A percentile compares a stretch with the other conserved stretches of the same genome.
These are phyloP conservation scores for Athalia circularis DNA, from an alignment of 2,888 invertebrate genomes.

Conservation along the genomic window DNA sequence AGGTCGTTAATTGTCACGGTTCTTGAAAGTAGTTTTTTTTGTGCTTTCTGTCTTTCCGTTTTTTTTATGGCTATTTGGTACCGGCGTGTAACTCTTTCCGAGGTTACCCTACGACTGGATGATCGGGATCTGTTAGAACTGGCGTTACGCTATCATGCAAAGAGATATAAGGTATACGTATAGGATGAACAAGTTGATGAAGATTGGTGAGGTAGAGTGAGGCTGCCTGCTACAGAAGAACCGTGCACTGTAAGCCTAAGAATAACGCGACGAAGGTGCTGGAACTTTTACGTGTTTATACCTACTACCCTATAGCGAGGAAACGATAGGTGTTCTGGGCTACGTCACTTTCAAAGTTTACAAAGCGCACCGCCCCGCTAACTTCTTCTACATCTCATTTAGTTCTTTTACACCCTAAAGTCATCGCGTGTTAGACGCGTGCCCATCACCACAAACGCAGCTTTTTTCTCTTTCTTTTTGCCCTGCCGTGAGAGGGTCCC, in stretches of 20 bases:
- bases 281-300: slow-evolving; percentile 60
- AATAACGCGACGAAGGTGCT: slow-evolving; percentile 58
- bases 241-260: slow-evolving; percentile 51
- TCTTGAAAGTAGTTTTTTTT: not conserved
- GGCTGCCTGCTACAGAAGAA: slow-evolving; percentile 18
- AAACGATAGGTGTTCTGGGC: slow-evolving; percentile 61
- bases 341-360: slow-evolving; percentile 64
- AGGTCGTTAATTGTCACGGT: no score
- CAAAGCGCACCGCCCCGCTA: slow-evolving; percentile 48
- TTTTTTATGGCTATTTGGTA: not conserved
- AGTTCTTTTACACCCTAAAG: slow-evolving; percentile 31
- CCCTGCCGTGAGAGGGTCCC: no score
- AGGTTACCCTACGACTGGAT: slow-evolving; percentile 29
- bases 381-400: slow-evolving; percentile 19
- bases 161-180: slow-evolving; percentile 1
- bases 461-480: not conserved
- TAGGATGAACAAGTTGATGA: slow-evolving; percentile 39
- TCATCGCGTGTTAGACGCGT: slow-evolving; percentile 30
- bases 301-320: slow-evolving; percentile 51
- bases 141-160: slow-evolving; percentile 30
- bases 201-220: slow-evolving; percentile 40
- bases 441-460: not conserved
- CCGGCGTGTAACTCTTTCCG: slow-evolving; percentile 31
- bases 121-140: slow-evolving; percentile 17
- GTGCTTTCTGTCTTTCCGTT: not conserved